phyloP scores from a whole-genome alignment of 2,888 invertebrate genomes.

The Synanthedon tipuliformis region DNA sequence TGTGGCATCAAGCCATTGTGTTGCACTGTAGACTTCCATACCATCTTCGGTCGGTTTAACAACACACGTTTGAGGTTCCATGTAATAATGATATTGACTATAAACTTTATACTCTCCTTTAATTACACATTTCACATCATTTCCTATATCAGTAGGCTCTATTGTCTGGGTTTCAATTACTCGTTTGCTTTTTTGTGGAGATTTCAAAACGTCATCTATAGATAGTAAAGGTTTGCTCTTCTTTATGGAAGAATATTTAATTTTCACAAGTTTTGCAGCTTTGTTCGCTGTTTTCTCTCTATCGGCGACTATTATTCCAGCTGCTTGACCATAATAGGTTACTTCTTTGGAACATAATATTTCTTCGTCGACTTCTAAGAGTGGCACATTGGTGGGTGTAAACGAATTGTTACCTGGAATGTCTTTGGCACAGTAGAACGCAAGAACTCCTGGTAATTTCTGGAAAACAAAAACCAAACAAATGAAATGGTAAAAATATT shows the following conservation, averaged over 20 bases:
- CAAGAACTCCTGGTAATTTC: conserved; percentile 73
- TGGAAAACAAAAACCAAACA: conserved; percentile 20
- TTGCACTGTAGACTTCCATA: conserved; percentile 73
- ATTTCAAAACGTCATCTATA: conserved; percentile 41
- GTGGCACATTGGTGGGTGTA: conserved; percentile 28
- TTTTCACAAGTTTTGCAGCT: conserved; percentile 66
- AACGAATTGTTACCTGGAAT: conserved; percentile 74
- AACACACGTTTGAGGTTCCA: conserved; percentile 79
- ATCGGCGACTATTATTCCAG: conserved; percentile 74
- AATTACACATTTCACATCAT: conserved; percentile 47
- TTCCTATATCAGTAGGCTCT: conserved; percentile 40
- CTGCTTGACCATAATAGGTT: conserved; percentile 72
- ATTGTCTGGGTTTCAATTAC: conserved; percentile 25
- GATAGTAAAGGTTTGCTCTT: conserved; percentile 34
- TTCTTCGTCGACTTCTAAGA: conserved; percentile 35
- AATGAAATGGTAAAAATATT: too few relatives aligned
- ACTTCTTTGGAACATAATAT: conserved; percentile 50
- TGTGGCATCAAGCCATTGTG: conserved; percentile 74
- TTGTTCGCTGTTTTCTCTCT: conserved; percentile 64
- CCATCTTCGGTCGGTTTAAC: conserved; percentile 79
- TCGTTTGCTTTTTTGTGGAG: conserved; percentile 33
- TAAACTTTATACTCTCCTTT: conserved; percentile 70
- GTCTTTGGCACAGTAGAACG: conserved; percentile 73
- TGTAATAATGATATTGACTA: conserved; percentile 79
- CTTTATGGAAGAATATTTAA: conserved; percentile 48